phyloP scores from a whole-genome alignment of 2,113 vertebrate genomes.

The Pseudolaguvia tuberculata region DNA sequence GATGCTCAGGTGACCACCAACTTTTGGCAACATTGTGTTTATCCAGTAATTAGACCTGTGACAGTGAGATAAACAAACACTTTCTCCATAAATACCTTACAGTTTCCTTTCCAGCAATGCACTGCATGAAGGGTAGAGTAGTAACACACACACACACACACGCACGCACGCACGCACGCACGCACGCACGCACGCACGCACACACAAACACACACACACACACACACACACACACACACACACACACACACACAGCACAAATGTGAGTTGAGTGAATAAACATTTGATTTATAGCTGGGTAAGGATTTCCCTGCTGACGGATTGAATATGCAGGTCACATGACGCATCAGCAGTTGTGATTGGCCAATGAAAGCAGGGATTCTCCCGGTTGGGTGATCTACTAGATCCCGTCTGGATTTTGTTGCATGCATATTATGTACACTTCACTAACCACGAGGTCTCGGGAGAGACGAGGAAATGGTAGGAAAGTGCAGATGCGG shows the following conservation, averaged over 20 bases:
- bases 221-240: constrained; percentile 44
- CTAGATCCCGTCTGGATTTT: too few species aligned
- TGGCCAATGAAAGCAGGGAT: too few species aligned
- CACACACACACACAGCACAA: constrained; percentile 42
- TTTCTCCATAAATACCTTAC: constrained; percentile 9
- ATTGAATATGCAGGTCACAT: not conserved
- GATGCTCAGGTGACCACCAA: too few species aligned
- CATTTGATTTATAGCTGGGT: not conserved
- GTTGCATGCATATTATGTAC: too few species aligned
- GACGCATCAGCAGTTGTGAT: too few species aligned
- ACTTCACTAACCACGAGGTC: too few species aligned
- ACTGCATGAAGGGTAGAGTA: constrained; percentile 39
- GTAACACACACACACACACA: constrained; percentile 44
- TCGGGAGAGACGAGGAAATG: too few species aligned
- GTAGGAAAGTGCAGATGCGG: too few species aligned
- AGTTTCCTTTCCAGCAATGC: constrained; percentile 17
- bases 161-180: constrained; percentile 44
- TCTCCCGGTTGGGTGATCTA: too few species aligned
- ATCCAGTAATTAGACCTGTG: not conserved
- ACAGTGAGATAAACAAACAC: constrained; percentile 22
- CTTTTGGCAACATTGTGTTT: not conserved
- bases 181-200: constrained; percentile 42
- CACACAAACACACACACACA: too few species aligned
- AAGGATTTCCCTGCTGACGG: not conserved
- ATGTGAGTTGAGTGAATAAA: constrained; percentile 29